Evolutionary conservation across 2,888 invertebrate genomes (phyloP).

Genomic region (Chrysolina americana): DNA sequence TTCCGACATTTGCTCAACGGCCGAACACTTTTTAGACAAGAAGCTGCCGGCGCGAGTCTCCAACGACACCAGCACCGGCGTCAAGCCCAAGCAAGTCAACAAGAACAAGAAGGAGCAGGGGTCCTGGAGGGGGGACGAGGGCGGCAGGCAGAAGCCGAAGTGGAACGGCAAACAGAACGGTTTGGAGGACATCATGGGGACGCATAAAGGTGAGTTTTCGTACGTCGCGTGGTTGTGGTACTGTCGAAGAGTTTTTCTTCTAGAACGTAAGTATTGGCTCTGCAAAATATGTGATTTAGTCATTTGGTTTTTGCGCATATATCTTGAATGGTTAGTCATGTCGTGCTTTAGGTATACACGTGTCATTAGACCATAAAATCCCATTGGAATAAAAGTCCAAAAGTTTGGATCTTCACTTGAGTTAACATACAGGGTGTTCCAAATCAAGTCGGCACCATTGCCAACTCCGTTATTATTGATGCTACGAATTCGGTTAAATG

Average conservation of each 20-base stretch:
- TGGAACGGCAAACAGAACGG: conserved; percentile 78
- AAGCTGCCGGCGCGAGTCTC: conserved; percentile 46
- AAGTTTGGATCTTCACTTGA: too few relatives aligned
- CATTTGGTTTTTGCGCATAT: too few relatives aligned
- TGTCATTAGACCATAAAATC: too few relatives aligned
- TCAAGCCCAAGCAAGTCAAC: conserved; percentile 65
- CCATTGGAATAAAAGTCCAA: too few relatives aligned
- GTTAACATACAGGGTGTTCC: too few relatives aligned
- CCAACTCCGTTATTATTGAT: too few relatives aligned
- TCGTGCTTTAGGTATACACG: too few relatives aligned
- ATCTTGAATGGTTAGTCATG: too few relatives aligned
- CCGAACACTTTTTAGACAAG: conserved; percentile 64
- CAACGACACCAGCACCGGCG: conserved; percentile 54
- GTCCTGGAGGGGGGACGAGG: conserved; percentile 40
- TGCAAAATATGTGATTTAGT: too few relatives aligned
- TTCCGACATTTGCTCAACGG: conserved; percentile 60
- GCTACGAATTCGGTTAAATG: too few relatives aligned
- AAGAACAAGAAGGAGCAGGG: conserved; percentile 53
- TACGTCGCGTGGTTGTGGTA: not conserved
- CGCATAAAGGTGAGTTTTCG: conserved; percentile 70
- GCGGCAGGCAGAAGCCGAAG: conserved; percentile 72
- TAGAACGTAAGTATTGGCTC: too few relatives aligned
- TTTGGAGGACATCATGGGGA: conserved; percentile 77
- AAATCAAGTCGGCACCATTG: too few relatives aligned
- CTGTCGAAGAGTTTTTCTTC: not conserved